Percentiles rank a stretch among this genome's conserved stretches.
These are phyloP conservation scores for Leptonema lineaticorne DNA, from an alignment of 1,140 invertebrate genomes.

Conservation along the genomic window DNA sequence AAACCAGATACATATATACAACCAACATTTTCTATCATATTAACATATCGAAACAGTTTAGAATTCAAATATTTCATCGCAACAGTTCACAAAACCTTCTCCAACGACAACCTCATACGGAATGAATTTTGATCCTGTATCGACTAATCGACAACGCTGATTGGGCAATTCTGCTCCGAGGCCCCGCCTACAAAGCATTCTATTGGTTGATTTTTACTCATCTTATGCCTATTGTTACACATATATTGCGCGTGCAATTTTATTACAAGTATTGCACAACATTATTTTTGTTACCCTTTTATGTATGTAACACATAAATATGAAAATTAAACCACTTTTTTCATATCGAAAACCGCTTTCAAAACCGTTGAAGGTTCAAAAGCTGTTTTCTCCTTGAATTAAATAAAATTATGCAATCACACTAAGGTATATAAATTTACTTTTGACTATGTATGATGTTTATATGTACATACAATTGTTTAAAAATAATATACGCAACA, in stretches of 20 bases:
- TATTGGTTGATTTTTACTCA: not conserved
- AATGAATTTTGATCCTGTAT: not conserved
- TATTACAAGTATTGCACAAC: not conserved
- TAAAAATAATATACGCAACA: too few species aligned
- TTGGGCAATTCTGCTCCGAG: not conserved
- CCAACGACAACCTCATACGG: not conserved
- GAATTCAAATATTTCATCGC: not conserved
- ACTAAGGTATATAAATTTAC: too few species aligned
- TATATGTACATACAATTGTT: too few species aligned
- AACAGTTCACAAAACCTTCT: not conserved
- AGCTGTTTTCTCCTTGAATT: too few species aligned
- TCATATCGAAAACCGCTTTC: too few species aligned
- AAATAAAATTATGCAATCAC: too few species aligned
- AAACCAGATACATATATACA: too few species aligned
- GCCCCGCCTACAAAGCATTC: not conserved
- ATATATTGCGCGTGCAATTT: constrained; percentile 3
- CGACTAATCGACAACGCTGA: not conserved
- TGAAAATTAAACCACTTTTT: too few species aligned
- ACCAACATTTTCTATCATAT: too few species aligned
- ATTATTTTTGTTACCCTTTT: not conserved
- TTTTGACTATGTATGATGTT: too few species aligned
- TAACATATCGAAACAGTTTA: not conserved
- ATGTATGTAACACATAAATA: too few species aligned
- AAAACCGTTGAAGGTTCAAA: too few species aligned
- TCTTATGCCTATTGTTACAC: not conserved